A percentile compares a stretch with the other conserved stretches of the same genome.
phyloP scores from a whole-genome alignment of 2,888 invertebrate species.

The Nysson spinosus region DNA sequence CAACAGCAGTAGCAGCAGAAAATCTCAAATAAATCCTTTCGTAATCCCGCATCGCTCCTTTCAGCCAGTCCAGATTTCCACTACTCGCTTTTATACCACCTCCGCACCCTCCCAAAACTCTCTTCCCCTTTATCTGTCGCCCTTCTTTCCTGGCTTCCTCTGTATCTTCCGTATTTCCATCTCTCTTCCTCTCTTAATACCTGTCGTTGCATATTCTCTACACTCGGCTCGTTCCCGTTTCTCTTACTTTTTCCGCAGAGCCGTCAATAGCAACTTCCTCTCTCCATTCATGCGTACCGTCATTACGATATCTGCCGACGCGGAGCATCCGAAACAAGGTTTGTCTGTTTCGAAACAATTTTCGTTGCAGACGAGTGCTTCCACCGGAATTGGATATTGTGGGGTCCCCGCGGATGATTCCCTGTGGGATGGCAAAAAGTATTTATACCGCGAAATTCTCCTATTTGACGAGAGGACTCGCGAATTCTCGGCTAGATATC shows the following conservation, averaged over 20 bases:
- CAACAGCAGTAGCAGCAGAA: constrained; percentile 60
- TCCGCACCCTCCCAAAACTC: constrained; percentile 51
- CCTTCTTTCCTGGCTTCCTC: constrained; percentile 20
- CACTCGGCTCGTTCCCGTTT: constrained; percentile 33
- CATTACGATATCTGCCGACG: constrained; percentile 62
- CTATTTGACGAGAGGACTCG: constrained; percentile 11
- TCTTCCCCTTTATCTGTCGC: constrained; percentile 32
- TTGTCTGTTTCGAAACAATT: constrained; percentile 56
- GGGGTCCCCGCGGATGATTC: constrained; percentile 19
- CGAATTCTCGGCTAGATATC: constrained; percentile 32
- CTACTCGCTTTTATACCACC: constrained; percentile 68
- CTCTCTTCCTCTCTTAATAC: constrained; percentile 11
- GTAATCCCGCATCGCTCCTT: constrained; percentile 75
- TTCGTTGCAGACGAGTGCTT: constrained; percentile 40
- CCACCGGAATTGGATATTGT: constrained; percentile 43
- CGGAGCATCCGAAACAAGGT: constrained; percentile 43
- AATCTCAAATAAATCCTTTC: constrained; percentile 76
- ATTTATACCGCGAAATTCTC: constrained; percentile 30
- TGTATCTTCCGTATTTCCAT: constrained; percentile 19
- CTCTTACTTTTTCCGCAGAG: constrained; percentile 46
- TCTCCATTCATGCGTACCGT: constrained; percentile 56
- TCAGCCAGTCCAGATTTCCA: constrained; percentile 72
- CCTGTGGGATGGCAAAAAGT: background rate
- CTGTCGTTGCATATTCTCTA: constrained; percentile 14
- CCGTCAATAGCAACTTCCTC: constrained; percentile 58